Percentiles rank a stretch among this genome's conserved stretches.
Evolutionary conservation across 2,888 invertebrate species (phyloP).

Genomic region (Allophyes oxyacanthae): DNA sequence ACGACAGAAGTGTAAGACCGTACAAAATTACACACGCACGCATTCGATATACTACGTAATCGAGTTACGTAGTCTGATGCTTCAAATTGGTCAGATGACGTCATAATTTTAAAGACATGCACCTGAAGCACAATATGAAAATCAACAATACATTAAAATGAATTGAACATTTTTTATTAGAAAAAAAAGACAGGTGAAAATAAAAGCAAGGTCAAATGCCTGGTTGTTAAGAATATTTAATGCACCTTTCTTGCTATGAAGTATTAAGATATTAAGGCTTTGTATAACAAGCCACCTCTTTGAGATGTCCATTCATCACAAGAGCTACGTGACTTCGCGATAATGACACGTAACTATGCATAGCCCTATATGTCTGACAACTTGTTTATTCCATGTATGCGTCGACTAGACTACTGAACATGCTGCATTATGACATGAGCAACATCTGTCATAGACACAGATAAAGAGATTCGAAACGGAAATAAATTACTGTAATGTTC

Average conservation of each 20-base stretch:
- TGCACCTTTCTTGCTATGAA: slow-evolving; percentile 28
- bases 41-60: slow-evolving; percentile 38
- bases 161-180: slow-evolving; percentile 14
- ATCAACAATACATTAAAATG: slow-evolving; percentile 7
- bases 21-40: slow-evolving; percentile 46
- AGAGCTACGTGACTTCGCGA: slow-evolving; percentile 31
- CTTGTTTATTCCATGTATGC: slow-evolving; percentile 23
- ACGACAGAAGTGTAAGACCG: slow-evolving; percentile 49
- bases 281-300: slow-evolving; percentile 33
- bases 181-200: slow-evolving; percentile 1
- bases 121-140: slow-evolving; percentile 17
- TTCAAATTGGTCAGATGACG: slow-evolving; percentile 32
- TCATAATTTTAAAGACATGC: slow-evolving; percentile 31
- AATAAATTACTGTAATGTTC: slow-evolving; percentile 32
- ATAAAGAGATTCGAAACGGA: slow-evolving; percentile 30
- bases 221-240: slow-evolving; percentile 6
- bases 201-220: not conserved
- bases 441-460: slow-evolving; percentile 42
- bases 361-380: slow-evolving; percentile 21
- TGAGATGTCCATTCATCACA: slow-evolving; percentile 32
- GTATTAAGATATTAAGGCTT: slow-evolving; percentile 22
- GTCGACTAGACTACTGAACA: slow-evolving; percentile 34
- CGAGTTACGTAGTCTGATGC: slow-evolving; percentile 27
- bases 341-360: slow-evolving; percentile 34
- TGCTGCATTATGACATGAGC: slow-evolving; percentile 21